Percentiles rank a stretch among this genome's conserved stretches.
Conservation (phyloP, 2,797 vertebrate genomes). For the Dicrostonyx torquatus region DNA sequence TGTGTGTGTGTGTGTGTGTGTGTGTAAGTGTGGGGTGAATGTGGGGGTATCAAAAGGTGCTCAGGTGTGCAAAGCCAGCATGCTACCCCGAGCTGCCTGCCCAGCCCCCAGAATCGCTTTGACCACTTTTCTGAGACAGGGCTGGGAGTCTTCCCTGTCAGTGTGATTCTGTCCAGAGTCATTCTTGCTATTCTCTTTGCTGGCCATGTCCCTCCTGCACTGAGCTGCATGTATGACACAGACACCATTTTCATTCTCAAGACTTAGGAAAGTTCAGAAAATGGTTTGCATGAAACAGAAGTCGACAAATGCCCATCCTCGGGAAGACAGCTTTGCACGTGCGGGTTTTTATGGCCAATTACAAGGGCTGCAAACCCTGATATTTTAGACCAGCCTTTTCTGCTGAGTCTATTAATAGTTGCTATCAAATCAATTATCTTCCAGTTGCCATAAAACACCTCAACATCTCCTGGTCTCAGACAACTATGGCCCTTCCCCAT, state of each 20-base stretch:
- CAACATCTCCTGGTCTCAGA: neutral
- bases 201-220: neutral
- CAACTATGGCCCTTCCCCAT: neutral
- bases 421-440: rapidly evolving
- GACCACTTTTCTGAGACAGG: neutral
- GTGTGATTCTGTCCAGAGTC: too few relatives aligned
- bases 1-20: neutral
- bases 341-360: rapidly evolving
- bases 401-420: neutral
- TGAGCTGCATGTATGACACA: neutral
- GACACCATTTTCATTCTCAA: neutral
- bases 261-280: neutral
- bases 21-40: neutral
- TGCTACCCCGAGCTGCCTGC: too few relatives aligned
- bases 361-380: neutral
- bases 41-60: neutral
- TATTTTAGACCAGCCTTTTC: neutral
- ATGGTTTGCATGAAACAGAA: neutral
- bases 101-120: too few relatives aligned
- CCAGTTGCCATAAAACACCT: neutral
- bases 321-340: neutral
- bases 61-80: neutral
- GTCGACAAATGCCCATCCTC: neutral
- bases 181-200: neutral
- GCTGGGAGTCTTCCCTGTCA: neutral